These are phyloP conservation scores for human (Homo sapiens) DNA, from an alignment of 2,113 vertebrate genomes.

Conservation along the genomic window DNA sequence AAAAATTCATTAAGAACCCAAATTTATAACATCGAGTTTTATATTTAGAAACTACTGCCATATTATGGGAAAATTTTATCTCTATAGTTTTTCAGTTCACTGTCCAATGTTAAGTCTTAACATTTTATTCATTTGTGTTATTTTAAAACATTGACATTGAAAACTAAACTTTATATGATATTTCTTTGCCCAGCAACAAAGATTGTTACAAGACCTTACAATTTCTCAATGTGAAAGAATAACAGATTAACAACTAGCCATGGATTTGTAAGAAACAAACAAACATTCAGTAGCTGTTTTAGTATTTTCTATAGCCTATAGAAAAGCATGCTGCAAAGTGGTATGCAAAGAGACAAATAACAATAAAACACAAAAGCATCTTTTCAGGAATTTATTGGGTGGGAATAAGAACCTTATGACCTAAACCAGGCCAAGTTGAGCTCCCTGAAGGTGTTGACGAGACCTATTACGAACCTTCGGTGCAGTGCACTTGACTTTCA, in stretches of 20 bases:
- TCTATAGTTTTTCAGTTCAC: constrained; percentile 54
- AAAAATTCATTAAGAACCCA: constrained; percentile 68
- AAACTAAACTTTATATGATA: constrained; percentile 64
- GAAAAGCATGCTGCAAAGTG: constrained; percentile 57
- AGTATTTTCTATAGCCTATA: constrained; percentile 52
- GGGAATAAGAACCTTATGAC: not conserved
- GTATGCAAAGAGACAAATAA: constrained; percentile 64
- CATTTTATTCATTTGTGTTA: constrained; percentile 47
- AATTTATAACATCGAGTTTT: constrained; percentile 66
- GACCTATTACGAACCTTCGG: not conserved
- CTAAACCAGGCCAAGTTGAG: constrained; percentile 21
- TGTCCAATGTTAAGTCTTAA: constrained; percentile 48
- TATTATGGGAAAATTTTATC: constrained; percentile 60
- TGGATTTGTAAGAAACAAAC: constrained; percentile 42
- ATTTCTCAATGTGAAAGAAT: constrained; percentile 51
- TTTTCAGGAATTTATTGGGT: constrained; percentile 66
- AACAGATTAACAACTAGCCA: constrained; percentile 59
- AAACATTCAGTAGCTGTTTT: constrained; percentile 66
- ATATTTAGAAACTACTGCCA: constrained; percentile 65
- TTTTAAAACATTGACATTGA: constrained; percentile 76
- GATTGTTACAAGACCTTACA: constrained; percentile 68
- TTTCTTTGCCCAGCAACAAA: constrained; percentile 57
- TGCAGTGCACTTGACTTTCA: constrained; percentile 50
- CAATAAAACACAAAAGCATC: constrained; percentile 71
- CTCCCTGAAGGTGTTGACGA: constrained; percentile 60